Evolutionary conservation across 1,140 invertebrate genomes (phyloP).

Genomic region (Trissolcus basalis): DNA sequence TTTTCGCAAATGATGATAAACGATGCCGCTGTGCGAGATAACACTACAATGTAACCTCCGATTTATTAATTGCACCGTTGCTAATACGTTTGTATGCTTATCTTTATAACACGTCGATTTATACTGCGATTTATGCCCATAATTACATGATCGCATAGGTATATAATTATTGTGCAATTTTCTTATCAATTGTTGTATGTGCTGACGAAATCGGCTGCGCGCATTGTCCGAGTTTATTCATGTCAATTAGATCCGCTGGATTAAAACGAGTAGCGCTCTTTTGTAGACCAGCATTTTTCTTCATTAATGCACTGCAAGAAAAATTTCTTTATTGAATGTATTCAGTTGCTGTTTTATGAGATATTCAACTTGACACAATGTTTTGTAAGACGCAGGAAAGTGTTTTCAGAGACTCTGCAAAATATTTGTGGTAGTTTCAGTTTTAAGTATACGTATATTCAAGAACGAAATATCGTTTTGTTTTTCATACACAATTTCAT

Average conservation of each 20-base stretch:
- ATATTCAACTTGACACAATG: no score
- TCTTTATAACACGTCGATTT: slow-evolving; percentile 38
- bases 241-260: slow-evolving; percentile 34
- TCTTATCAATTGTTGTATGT: slow-evolving; percentile 30
- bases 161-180: slow-evolving; percentile 17
- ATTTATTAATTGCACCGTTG: slow-evolving; percentile 36
- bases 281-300: slow-evolving; percentile 3
- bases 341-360: no score
- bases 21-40: slow-evolving; percentile 20
- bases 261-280: slow-evolving; percentile 26
- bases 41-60: slow-evolving; percentile 23
- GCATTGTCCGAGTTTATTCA: slow-evolving; percentile 35
- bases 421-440: no score
- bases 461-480: no score
- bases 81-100: slow-evolving; percentile 30
- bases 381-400: no score
- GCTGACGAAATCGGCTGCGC: slow-evolving; percentile 32
- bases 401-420: no score
- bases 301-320: no score
- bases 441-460: no score
- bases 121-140: slow-evolving; percentile 28
- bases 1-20: slow-evolving; percentile 29
- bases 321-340: no score
- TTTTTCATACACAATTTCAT: no score
- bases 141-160: slow-evolving; percentile 26